Percentiles rank a stretch among this genome's conserved stretches.
phyloP scores from a whole-genome alignment of 2,888 invertebrate species.

The Cheilosia variabilis region DNA sequence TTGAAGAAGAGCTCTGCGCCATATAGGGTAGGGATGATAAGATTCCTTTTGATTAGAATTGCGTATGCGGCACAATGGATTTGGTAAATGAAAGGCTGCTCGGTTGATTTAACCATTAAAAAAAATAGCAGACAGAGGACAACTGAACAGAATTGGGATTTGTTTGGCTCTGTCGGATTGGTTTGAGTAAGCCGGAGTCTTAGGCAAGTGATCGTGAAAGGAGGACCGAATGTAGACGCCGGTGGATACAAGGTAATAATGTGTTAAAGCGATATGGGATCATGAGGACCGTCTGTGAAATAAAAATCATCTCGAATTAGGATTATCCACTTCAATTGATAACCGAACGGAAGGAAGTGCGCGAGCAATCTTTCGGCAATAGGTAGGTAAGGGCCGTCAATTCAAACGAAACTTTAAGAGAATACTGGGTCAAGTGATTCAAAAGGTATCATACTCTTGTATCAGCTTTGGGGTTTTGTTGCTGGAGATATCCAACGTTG shows the following conservation, averaged over 20 bases:
- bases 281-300: slow-evolving; percentile 55
- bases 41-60: slow-evolving; percentile 62
- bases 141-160: slow-evolving; percentile 12
- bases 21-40: slow-evolving; percentile 17
- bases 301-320: slow-evolving; percentile 71
- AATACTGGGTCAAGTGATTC: too few relatives aligned
- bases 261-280: slow-evolving; percentile 73
- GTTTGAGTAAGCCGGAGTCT: slow-evolving; percentile 54
- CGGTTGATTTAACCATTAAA: slow-evolving; percentile 71
- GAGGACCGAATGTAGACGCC: slow-evolving; percentile 6
- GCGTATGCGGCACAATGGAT: slow-evolving; percentile 32
- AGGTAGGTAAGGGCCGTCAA: not conserved
- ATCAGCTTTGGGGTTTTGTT: too few relatives aligned
- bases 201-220: slow-evolving; percentile 66
- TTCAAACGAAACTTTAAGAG: not conserved
- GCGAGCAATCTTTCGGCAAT: not conserved
- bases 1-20: slow-evolving; percentile 24
- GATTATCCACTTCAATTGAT: slow-evolving; percentile 52
- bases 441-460: too few relatives aligned
- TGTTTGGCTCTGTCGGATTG: slow-evolving; percentile 35
- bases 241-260: slow-evolving; percentile 41
- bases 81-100: slow-evolving; percentile 40
- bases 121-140: not conserved
- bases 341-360: slow-evolving; percentile 57
- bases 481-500: too few relatives aligned